Evolutionary conservation across 2,113 vertebrate genomes (phyloP).

Genomic region (Mobula birostris): DNA sequence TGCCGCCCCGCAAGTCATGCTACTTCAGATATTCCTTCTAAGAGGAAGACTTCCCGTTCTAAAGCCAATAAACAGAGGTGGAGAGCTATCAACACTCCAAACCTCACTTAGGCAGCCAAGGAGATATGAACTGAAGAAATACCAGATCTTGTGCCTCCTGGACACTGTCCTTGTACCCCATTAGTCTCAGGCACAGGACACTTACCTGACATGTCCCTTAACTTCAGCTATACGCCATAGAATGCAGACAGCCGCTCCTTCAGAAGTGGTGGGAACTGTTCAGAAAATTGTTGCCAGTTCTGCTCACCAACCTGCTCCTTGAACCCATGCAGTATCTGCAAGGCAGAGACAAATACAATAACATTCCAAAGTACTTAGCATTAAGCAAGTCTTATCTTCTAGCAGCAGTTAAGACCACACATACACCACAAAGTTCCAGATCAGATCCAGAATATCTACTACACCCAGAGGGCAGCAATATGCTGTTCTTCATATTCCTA

Average conservation of each 20-base stretch:
- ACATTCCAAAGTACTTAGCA: not conserved
- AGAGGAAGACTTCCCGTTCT: not conserved
- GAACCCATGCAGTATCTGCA: constrained; percentile 82
- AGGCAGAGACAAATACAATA: not conserved
- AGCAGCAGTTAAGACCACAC: not conserved
- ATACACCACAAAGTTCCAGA: not conserved
- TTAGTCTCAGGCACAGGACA: constrained; percentile 39
- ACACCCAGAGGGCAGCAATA: not conserved
- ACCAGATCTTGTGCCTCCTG: not conserved
- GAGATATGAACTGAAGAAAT: not conserved
- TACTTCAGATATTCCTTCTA: not conserved
- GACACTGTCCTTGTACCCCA: fast-evolving
- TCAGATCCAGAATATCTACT: too few relatives aligned
- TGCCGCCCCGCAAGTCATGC: not conserved
- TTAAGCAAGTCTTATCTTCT: not conserved
- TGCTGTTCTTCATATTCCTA: too few relatives aligned
- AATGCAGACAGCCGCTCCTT: constrained; percentile 86
- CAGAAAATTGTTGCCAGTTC: constrained; percentile 90
- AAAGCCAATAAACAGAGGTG: not conserved
- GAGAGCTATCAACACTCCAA: not conserved
- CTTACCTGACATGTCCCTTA: constrained; percentile 40
- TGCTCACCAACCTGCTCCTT: constrained; percentile 90
- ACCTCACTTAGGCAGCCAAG: not conserved
- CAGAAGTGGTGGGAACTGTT: constrained; percentile 86
- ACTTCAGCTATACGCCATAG: constrained; percentile 76